phyloP scores from a whole-genome alignment of 1,140 invertebrate species.

The Nebria ingens region DNA sequence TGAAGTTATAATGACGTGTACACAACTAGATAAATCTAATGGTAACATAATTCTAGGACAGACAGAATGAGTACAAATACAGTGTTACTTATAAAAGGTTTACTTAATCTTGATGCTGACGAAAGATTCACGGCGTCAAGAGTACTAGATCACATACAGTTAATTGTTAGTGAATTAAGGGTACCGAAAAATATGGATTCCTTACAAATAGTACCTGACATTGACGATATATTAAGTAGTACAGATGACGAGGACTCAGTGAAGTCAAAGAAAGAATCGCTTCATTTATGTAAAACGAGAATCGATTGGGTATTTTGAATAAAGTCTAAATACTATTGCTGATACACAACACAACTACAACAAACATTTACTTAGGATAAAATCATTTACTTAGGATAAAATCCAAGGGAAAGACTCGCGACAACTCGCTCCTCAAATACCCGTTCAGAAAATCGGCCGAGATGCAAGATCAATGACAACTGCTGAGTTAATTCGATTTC shows the following conservation, averaged over 20 bases:
- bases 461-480: not conserved
- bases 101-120: not conserved
- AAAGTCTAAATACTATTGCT: too few species aligned
- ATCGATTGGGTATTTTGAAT: too few species aligned
- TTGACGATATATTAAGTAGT: not conserved
- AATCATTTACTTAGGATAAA: too few species aligned
- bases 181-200: not conserved
- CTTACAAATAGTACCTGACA: not conserved
- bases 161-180: not conserved
- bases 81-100: conserved; percentile 5
- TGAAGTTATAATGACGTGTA: too few species aligned
- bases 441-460: not conserved
- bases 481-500: not conserved
- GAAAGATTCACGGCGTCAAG: not conserved
- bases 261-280: not conserved
- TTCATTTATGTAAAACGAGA: too few species aligned
- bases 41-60: not conserved
- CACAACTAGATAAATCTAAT: too few species aligned
- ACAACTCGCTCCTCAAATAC: not conserved
- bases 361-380: too few species aligned
- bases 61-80: conserved; percentile 8
- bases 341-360: too few species aligned
- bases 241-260: not conserved
- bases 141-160: not conserved
- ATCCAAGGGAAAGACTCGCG: not conserved